Evolutionary conservation across 1,140 invertebrate species (phyloP).

Genomic region (Pomacea maculata): DNA sequence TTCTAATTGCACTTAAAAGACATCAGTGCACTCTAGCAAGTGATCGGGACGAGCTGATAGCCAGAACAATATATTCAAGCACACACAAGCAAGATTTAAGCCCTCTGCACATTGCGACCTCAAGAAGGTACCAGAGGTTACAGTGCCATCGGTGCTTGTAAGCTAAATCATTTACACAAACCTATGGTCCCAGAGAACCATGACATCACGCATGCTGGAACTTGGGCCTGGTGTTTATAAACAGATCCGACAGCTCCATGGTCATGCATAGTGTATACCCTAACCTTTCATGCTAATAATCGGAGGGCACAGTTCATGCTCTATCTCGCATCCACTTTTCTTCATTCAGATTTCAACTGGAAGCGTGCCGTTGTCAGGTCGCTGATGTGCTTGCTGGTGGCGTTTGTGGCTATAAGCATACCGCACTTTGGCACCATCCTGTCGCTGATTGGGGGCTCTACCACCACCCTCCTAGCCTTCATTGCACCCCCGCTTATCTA

Average conservation of each 20-base stretch:
- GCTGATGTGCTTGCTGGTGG: slow-evolving; percentile 74
- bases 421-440: slow-evolving; percentile 89
- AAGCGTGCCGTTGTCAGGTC: slow-evolving; percentile 82
- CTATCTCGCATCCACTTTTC: slow-evolving; percentile 16
- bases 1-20: too few species aligned
- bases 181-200: neutral
- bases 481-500: slow-evolving; percentile 88
- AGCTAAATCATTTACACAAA: too few species aligned
- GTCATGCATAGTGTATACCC: neutral
- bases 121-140: too few species aligned
- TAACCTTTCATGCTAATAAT: neutral
- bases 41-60: too few species aligned
- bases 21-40: too few species aligned
- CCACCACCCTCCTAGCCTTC: slow-evolving; percentile 83
- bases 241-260: too few species aligned
- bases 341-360: slow-evolving; percentile 79
- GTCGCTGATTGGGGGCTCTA: slow-evolving; percentile 85
- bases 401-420: slow-evolving; percentile 83
- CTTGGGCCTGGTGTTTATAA: neutral
- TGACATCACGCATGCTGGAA: too few species aligned
- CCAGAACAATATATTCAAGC: too few species aligned
- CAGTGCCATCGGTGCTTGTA: too few species aligned
- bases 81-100: too few species aligned
- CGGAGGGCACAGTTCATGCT: neutral
- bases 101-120: too few species aligned